Base-by-base conservation (phyloP, 2,113 vertebrate genomes). In the Neomonachus schauinslandi region DNA sequence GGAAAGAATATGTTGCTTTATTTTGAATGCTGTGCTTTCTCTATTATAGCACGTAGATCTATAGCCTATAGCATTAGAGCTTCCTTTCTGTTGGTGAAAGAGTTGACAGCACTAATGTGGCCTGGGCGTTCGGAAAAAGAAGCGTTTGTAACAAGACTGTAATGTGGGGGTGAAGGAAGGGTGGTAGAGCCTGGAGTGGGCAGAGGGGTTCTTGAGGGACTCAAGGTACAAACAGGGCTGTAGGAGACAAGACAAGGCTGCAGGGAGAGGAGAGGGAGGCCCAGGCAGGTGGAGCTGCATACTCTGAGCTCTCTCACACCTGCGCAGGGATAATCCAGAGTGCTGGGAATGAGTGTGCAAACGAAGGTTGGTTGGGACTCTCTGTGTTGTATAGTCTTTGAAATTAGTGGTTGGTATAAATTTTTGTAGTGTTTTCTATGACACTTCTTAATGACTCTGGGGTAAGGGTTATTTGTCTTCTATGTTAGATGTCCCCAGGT, bases 361-460 rank as follows among this genome's bases (percentile, higher is more conserved):
- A 81, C 2, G 1, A 16, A 82, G 51, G 31, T 7, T 59, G 39
- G 51, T 33, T 13, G 36, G 53, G 42, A 26, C 26, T 39, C 74
- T 69, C 53, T 61, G 59, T 10, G 33, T 33, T 33, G 8, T 53
- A 24, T 42, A 24, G 16, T 55, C 61, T 91, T 88, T 67, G 18
- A 80, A 61, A 57, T 46, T 67, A 59, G 77, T 80, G 74, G 31
- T 26, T 63, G 83, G 39, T 51, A 1, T 67, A 36, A 6, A 6
- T n/a, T 51, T 53, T 49, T 42, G 18, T 16, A 5, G 13, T 94
- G 26, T 72, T 93, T 79, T 80, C 86, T 57, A 0, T 82, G 89
- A 74, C 46, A 13, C 65, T 49, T 94, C 46, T 81, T 76, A 77
- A 93, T 67, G 96, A 93, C 26, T 89, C 11, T 77, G 31, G 49